Evolutionary conservation across 1,140 invertebrate species (phyloP).

Genomic region (Drepana arcuata): DNA sequence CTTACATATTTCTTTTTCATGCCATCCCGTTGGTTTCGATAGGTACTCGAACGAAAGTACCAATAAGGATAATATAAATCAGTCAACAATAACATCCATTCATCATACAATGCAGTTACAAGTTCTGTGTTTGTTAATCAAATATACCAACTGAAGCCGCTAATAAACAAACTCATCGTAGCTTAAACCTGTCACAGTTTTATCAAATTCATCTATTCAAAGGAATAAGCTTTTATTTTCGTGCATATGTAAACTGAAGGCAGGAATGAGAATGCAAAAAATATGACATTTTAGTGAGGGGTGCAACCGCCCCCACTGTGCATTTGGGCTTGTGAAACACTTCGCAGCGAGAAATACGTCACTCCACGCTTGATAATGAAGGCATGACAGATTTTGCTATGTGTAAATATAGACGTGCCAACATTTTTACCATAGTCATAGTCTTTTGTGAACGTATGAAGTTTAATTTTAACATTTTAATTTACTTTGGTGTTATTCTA

Average conservation of each 20-base stretch:
- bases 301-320: conserved; percentile 44
- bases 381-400: neutral
- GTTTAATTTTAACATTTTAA: too few species aligned
- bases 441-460: too few species aligned
- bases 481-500: too few species aligned
- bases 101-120: too few species aligned
- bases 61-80: too few species aligned
- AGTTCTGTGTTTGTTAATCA: conserved; percentile 33
- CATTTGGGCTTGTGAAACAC: conserved; percentile 16
- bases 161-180: conserved; percentile 44
- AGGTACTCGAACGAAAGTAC: too few species aligned
- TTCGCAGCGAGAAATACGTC: neutral
- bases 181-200: conserved; percentile 44
- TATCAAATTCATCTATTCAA: conserved; percentile 37
- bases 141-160: conserved; percentile 32
- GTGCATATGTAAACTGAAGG: conserved; percentile 26
- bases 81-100: too few species aligned
- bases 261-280: too few species aligned
- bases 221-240: conserved; percentile 35
- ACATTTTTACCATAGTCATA: too few species aligned
- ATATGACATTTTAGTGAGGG: conserved; percentile 39
- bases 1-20: too few species aligned
- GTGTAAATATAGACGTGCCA: too few species aligned
- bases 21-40: too few species aligned
- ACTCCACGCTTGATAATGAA: neutral